Evolutionary conservation across 2,888 invertebrate genomes (phyloP).

Genomic region (Podabrus alpinus): DNA sequence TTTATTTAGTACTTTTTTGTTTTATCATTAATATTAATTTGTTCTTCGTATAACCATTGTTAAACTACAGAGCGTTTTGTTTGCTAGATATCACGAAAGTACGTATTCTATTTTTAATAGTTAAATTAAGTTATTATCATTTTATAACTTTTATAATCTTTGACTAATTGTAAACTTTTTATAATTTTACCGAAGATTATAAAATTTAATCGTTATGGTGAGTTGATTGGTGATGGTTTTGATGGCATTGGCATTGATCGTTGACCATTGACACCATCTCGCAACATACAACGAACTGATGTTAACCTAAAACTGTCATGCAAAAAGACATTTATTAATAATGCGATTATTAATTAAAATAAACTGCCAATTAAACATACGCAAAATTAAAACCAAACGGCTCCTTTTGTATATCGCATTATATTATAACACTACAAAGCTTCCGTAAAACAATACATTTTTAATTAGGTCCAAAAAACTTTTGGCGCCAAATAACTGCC

Average conservation of each 20-base stretch:
- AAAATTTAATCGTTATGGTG: constrained; percentile 1
- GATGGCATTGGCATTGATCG: constrained; percentile 3
- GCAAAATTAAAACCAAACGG: not conserved
- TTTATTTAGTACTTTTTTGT: constrained; percentile 3
- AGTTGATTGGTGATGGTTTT: not conserved
- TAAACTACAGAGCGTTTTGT: not conserved
- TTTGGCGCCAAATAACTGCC: not conserved
- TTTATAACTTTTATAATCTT: not conserved
- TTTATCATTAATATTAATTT: not conserved
- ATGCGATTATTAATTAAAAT: constrained; percentile 3
- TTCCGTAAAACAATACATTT: not conserved
- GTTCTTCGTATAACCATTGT: not conserved
- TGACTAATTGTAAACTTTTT: no score
- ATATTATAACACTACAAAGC: not conserved
- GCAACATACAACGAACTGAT: not conserved
- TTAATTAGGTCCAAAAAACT: not conserved
- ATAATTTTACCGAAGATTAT: not conserved
- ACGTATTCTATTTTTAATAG: not conserved
- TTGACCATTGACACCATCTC: constrained; percentile 1
- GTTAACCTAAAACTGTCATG: constrained; percentile 11
- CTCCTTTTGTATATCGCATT: not conserved
- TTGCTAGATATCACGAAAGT: not conserved
- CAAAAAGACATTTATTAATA: constrained; percentile 2
- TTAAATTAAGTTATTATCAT: not conserved
- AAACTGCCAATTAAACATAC: not conserved